Conservation (phyloP, 1,140 invertebrate species). For the Hyposmocoma kahamanoa region DNA sequence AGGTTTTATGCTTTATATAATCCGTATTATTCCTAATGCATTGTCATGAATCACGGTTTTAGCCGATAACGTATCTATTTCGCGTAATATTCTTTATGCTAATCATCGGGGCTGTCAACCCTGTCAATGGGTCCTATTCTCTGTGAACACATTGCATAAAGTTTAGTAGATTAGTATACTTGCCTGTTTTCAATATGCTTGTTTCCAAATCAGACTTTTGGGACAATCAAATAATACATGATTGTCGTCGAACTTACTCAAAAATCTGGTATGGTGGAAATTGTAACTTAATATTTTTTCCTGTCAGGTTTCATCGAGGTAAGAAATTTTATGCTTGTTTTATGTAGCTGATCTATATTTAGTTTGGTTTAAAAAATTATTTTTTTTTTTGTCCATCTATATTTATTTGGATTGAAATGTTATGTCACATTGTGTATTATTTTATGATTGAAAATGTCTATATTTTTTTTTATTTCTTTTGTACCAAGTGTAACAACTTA, state of each 20-base stretch:
- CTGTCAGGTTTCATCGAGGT: conserved; percentile 40
- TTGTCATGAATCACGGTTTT: too few species aligned
- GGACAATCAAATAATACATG: conserved; percentile 3
- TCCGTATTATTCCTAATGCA: conserved; percentile 6
- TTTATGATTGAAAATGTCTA: conserved; percentile 11
- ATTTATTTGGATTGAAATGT: not conserved
- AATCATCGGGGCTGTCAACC: too few species aligned
- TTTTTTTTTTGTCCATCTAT: conserved; percentile 11
- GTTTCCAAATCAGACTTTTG: conserved; percentile 18
- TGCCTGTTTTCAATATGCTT: conserved; percentile 13
- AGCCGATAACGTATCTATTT: too few species aligned
- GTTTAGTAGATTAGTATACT: not conserved
- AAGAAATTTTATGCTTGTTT: conserved; percentile 35
- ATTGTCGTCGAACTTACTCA: conserved; percentile 7
- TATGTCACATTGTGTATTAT: not conserved
- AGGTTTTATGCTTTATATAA: conserved; percentile 3
- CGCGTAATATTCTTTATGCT: too few species aligned
- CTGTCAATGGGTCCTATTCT: too few species aligned
- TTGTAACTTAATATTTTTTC: conserved; percentile 21
- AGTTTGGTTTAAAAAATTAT: conserved; percentile 18
- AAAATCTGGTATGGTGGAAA: conserved; percentile 19
- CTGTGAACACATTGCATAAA: not conserved
- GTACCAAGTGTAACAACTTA: too few species aligned
- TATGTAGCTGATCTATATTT: conserved; percentile 24
- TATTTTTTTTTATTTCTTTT: not conserved